These are phyloP conservation scores for Drosophila ficusphila DNA, from an alignment of 1,140 invertebrate genomes.

Conservation along the genomic window DNA sequence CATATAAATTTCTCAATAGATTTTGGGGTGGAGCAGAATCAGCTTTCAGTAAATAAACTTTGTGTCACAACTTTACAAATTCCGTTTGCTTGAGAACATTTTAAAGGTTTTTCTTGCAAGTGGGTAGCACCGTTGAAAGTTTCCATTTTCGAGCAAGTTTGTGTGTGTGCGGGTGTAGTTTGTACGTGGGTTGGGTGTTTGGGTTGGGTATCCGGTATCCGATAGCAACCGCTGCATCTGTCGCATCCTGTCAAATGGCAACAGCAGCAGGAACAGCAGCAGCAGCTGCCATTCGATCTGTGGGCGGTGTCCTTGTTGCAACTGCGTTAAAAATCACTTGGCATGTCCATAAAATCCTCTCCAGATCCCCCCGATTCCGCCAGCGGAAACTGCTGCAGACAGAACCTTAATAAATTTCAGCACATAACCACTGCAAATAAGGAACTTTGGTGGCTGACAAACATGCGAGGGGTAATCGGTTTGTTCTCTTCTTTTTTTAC, in stretches of 20 bases:
- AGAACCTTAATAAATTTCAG: constrained; percentile 55
- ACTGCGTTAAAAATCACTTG: constrained; percentile 54
- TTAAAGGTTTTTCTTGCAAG: constrained; percentile 9
- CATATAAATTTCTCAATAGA: too few species aligned
- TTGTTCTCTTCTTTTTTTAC: too few species aligned
- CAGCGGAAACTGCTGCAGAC: constrained; percentile 34
- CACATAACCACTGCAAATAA: constrained; percentile 4
- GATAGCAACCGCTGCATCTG: constrained; percentile 10
- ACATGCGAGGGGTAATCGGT: not conserved
- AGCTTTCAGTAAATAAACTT: constrained; percentile 2
- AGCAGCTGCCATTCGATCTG: constrained; percentile 23
- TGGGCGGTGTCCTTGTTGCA: constrained; percentile 20
- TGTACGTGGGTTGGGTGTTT: not conserved
- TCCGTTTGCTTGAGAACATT: not conserved
- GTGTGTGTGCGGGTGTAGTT: not conserved
- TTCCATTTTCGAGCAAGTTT: constrained; percentile 5
- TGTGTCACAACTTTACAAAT: not conserved
- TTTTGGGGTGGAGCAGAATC: too few species aligned
- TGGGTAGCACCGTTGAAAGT: not conserved
- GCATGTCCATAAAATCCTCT: constrained; percentile 37
- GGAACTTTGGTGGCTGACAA: constrained; percentile 25
- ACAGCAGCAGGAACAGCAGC: constrained; percentile 17
- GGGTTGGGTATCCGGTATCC: constrained; percentile 12
- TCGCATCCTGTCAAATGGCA: constrained; percentile 32
- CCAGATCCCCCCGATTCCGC: constrained; percentile 13